These are phyloP conservation scores for Leucophora obtusa DNA, from an alignment of 2,888 invertebrate genomes.

Conservation along the genomic window DNA sequence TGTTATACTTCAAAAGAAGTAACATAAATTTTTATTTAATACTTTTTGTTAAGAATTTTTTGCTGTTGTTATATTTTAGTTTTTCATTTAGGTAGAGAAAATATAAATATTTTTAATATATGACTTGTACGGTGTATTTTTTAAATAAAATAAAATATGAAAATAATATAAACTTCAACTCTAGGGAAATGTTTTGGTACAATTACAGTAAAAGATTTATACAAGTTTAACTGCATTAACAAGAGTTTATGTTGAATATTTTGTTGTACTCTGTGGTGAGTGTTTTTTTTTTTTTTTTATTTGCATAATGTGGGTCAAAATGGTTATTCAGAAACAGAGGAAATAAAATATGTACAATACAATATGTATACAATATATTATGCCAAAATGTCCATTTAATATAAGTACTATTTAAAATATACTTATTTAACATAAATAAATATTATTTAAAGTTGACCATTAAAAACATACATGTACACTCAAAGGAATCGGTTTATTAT, in stretches of 20 bases:
- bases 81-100: background rate
- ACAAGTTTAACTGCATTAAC: constrained; percentile 29
- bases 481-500: background rate
- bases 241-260: constrained; percentile 21
- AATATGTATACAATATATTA: background rate
- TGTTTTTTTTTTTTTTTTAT: background rate
- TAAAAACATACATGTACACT: constrained; percentile 32
- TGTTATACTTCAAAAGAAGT: constrained; percentile 3
- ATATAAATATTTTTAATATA: background rate
- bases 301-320: constrained; percentile 48
- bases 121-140: background rate
- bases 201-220: constrained; percentile 3
- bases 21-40: constrained; percentile 12
- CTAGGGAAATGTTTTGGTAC: constrained; percentile 11
- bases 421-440: constrained; percentile 27
- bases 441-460: constrained; percentile 49
- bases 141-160: background rate
- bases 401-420: constrained; percentile 21
- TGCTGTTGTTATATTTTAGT: background rate
- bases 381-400: background rate
- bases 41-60: background rate
- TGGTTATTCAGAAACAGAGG: constrained; percentile 22
- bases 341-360: background rate
- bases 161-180: constrained; percentile 27
- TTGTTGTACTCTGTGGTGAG: background rate